Evolutionary conservation across 2,797 vertebrate genomes (phyloP), one percentile per base, ranked within the genome.

Genomic region (Amblyopsis hoosieri): DNA sequence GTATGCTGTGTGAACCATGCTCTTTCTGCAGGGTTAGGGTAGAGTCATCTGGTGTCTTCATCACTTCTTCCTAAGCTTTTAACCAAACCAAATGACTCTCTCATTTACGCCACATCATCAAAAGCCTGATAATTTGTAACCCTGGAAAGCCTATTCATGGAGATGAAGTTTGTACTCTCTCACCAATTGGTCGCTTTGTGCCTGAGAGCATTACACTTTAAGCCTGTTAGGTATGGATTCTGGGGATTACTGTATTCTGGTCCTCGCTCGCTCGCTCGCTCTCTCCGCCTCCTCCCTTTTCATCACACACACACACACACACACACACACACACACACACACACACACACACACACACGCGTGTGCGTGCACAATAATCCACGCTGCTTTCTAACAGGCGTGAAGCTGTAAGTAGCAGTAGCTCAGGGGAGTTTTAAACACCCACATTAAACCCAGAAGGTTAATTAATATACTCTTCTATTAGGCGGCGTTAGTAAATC

Each of bases 221-320:
- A 82, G 77, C 80, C 58, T 82, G 76, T 85, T 86, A 83, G 82
- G 69, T 76, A 76, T 79, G 80, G 82, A 77, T 82, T 75, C 74
- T 69, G 60, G 37, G 75, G 66, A 80, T 86, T 74, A 67, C 54
- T 62, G 58, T 68, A 67, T 47, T 62, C 51, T 45, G 12, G 19
- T 5, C 19, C 52, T n/a, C 31, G 10, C 19, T 29, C 19, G 5
- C 51, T 53, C 50, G 10, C 52, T 31, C 52, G 29, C 45, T 47
- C 17, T 13, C 57, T 29, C 52, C 4, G 11, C 46, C 10, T 12
- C n/a, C 11, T 12, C n/a, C 11, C 46, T 3, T 11, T 12, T 48
- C 3, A n/a, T 12, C 29, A 14, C 53, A 6, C 53, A 33, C 45
- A 23, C 57, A 62, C 46, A 64, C 50, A 57, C 29, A 14, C 53